Evolutionary conservation across 1,140 invertebrate species (phyloP).

Genomic region (Aricia agestis): DNA sequence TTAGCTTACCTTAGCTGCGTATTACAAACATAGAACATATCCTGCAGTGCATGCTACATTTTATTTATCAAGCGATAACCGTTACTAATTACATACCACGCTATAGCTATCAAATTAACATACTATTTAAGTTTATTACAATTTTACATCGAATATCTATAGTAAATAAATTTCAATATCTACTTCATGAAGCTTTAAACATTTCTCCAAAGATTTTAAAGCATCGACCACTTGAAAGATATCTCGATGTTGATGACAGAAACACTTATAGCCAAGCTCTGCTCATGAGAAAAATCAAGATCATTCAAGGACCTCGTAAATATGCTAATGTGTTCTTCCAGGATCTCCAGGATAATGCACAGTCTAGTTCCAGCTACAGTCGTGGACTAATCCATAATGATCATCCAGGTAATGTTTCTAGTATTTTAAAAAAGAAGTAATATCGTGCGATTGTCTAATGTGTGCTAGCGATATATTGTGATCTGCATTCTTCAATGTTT

Average conservation of each 20-base stretch:
- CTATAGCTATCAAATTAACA: not conserved
- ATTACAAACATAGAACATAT: no score
- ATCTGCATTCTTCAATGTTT: no score
- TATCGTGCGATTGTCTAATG: no score
- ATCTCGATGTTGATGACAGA: not conserved
- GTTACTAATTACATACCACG: no score
- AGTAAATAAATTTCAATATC: not conserved
- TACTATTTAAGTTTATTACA: not conserved
- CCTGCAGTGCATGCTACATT: no score
- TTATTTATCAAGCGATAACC: no score
- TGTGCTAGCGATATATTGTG: no score
- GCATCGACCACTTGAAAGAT: not conserved
- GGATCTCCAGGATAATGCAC: slow-evolving; percentile 46
- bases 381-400: slow-evolving; percentile 49
- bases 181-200: not conserved
- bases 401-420: slow-evolving; percentile 37
- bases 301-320: not conserved
- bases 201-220: not conserved
- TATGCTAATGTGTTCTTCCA: slow-evolving; percentile 35
- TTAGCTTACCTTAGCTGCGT: no score
- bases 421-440: no score
- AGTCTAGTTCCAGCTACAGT: slow-evolving; percentile 49
- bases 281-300: not conserved
- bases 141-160: not conserved
- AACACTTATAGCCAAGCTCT: not conserved